Evolutionary conservation across 1,140 invertebrate species (phyloP), one percentile per base, ranked within the genome.

Genomic region (Batillaria attramentaria): DNA sequence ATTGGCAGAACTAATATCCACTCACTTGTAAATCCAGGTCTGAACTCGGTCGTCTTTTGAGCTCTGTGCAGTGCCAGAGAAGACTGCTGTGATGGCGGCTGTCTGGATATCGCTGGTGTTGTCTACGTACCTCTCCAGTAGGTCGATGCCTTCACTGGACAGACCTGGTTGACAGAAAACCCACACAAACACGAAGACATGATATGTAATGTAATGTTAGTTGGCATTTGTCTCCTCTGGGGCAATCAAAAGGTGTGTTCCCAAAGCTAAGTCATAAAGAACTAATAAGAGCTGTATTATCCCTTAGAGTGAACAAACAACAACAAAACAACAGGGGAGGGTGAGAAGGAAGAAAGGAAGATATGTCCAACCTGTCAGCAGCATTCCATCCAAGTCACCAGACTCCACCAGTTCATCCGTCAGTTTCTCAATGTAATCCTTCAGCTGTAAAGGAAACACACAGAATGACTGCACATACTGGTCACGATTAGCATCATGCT

Each of bases 71-170:
- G 89, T 81, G 92, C 93, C 87, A 94, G 94, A 84, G 93, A 94
- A 90, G 39, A 97, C 94, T 10, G 94, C 94, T 79, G 97, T 93
- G 72, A 98, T 91, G 87, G 95, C 94, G 3, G 95, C 96, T 39
- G 96, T 97, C 92, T 99, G 97, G 72, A 99, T 94, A 92, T 99
- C 98, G 42, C 95, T 95, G 0, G 95, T 95, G n/a, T 92, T 91
- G 91, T 99, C 96, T 82, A 99, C 93, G 92, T 97, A 98, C 81
- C 94, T 94, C 89, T 98, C 96, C 79, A 99, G 91, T 82, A 99
- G 92, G 72, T 94, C 93, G 42, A 98, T 92, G 57, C 89, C 89
- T 66, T 89, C 87, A 10, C 72, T 79, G 13, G 86, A 84, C 75
- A 90, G 77, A 72, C 89, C 89, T 90, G 78, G 35, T 33, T 31